Conservation (phyloP, 2,113 vertebrate genomes). For the Pachycephala philippinensis region DNA sequence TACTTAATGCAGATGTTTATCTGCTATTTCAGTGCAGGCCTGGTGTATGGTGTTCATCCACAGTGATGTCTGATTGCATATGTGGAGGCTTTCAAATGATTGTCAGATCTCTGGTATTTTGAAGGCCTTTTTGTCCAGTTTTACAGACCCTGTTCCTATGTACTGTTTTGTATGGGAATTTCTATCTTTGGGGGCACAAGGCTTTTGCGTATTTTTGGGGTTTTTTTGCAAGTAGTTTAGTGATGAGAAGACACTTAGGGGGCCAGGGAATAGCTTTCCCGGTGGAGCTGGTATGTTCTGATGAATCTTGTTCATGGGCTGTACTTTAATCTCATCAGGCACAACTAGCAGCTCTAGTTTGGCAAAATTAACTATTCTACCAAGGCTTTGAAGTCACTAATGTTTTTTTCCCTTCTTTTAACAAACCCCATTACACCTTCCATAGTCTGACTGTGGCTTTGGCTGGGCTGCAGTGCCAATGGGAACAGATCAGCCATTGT, state of each 20-base stretch:
- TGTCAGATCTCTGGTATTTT: neutral
- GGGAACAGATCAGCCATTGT: neutral
- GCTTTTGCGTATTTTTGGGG: fast-evolving
- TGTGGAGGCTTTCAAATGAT: neutral
- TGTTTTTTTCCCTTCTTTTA: neutral
- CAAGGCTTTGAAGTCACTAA: neutral
- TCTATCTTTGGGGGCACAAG: neutral
- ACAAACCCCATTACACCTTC: neutral
- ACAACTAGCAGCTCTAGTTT: neutral
- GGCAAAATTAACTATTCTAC: neutral
- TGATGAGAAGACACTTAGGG: neutral
- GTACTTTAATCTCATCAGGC: neutral
- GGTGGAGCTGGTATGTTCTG: neutral
- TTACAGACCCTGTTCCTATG: neutral
- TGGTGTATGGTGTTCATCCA: neutral
- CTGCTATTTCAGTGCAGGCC: neutral
- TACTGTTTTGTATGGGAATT: neutral
- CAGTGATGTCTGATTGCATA: neutral
- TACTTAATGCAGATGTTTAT: neutral
- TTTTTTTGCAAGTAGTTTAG: neutral
- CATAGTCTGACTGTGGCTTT: neutral
- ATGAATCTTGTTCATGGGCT: neutral
- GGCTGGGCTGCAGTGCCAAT: neutral
- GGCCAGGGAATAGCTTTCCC: neutral
- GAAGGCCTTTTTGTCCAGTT: neutral